A percentile compares a stretch with the other conserved stretches of the same genome.
These are phyloP conservation scores for Steromphala cineraria DNA, from an alignment of 2,888 invertebrate genomes.

Conservation along the genomic window DNA sequence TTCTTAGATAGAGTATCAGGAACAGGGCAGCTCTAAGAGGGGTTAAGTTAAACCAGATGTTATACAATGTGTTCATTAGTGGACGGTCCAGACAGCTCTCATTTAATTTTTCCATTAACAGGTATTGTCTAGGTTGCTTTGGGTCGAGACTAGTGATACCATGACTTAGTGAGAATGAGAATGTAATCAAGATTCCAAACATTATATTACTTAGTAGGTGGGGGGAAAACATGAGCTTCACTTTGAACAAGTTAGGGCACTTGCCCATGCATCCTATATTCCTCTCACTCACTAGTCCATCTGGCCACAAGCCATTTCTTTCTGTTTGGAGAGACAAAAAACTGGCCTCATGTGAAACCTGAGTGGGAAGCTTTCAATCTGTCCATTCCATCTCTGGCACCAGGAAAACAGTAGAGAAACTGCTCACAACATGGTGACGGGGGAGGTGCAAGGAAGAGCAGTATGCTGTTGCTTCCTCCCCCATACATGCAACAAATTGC, in stretches of 20 bases:
- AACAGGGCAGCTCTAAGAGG: not conserved
- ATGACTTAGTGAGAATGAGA: not conserved
- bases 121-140: not conserved
- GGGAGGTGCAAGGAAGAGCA: too few species aligned
- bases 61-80: too few species aligned
- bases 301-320: slow-evolving; percentile 13
- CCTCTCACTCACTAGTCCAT: not conserved
- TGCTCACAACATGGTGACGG: too few species aligned
- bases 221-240: too few species aligned
- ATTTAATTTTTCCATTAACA: too few species aligned
- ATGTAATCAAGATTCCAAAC: not conserved
- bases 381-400: slow-evolving; percentile 17
- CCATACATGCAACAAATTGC: too few species aligned
- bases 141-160: not conserved
- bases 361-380: slow-evolving; percentile 15
- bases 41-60: too few species aligned
- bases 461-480: too few species aligned
- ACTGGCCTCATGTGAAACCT: not conserved
- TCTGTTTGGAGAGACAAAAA: slow-evolving; percentile 15
- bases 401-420: not conserved
- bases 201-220: not conserved
- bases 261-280: not conserved
- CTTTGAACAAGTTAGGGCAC: not conserved
- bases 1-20: not conserved
- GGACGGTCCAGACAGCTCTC: too few species aligned